Evolutionary conservation across 1,140 invertebrate species (phyloP), one percentile per base, ranked within the genome.

Genomic region (Cyclargus thomasi): DNA sequence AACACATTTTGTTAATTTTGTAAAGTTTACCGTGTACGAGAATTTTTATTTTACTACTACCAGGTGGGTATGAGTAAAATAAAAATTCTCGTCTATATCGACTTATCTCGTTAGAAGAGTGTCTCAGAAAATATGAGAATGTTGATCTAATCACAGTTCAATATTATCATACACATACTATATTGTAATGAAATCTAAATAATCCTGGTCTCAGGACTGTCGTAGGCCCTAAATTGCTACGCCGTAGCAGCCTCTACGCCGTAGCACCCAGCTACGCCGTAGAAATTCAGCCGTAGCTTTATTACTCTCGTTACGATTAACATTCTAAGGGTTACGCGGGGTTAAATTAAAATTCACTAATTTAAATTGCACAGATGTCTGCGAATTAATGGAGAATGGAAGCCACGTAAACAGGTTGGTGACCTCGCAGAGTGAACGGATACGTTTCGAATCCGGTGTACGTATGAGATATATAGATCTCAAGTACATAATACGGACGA

Each of bases 241-340:
- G 39, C 14, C 39, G 53, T 17, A 55, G 6, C n/a, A n/a, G 18
- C 16, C 18, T n/a, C 53, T 55, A 55, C 53, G 53, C 16, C 53
- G 53, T 55, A 59, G 55, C 55, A 59, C 20, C 18, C 18, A 18
- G 55, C 55, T 59, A 59, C 55, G 8, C 0, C 55, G 55, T 59
- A 59, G 55, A 11, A 59, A 59, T 59, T 59, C 39, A 47, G 14
- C 39, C 39, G 39, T 47, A 47, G 39, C 39, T 47, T 47, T 47
- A 47, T 47, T 47, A 47, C 39, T 14, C 14, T 47, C 39, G 4
- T 47, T 47, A 47, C 39, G 1, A 47, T 47, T 47, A 47, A 47
- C 39, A 47, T 47, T 47, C 39, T 8, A 47, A 0, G 39, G 39
- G 39, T 47, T 47, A 47, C 14, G 14, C 39, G 39, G 11, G 14